phyloP scores from a whole-genome alignment of 23 tunicate genomes.

The Styela plicata region DNA sequence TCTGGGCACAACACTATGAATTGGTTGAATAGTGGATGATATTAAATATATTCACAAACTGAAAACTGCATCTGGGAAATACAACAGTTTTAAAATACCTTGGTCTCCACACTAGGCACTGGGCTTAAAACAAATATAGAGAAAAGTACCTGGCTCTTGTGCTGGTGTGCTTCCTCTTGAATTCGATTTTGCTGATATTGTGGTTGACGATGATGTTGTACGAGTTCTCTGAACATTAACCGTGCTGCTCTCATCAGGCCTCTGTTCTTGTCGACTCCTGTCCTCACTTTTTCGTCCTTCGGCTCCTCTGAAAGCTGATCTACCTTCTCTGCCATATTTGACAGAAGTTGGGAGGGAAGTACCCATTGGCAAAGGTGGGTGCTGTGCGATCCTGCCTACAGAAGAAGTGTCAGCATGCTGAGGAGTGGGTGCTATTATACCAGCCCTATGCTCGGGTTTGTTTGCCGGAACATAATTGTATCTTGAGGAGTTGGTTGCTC shows the following conservation, averaged over 20 bases:
- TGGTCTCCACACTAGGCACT: background rate
- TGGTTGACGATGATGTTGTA: slow-evolving; percentile 20
- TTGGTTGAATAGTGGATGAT: too few relatives aligned
- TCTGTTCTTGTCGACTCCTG: background rate
- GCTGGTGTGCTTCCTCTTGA: slow-evolving; percentile 26
- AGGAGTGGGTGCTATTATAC: slow-evolving; percentile 23
- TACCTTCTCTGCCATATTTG: slow-evolving; percentile 17
- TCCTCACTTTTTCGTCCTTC: background rate
- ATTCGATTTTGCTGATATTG: slow-evolving; percentile 23
- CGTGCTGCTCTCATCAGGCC: background rate
- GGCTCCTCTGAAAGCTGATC: slow-evolving; percentile 27
- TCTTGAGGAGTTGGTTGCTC: slow-evolving; percentile 45
- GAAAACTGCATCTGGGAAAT: background rate
- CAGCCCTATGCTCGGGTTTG: background rate
- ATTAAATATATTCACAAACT: too few relatives aligned
- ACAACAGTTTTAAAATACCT: background rate
- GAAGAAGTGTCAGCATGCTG: slow-evolving; percentile 23
- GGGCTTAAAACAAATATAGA: background rate
- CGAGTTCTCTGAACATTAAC: background rate
- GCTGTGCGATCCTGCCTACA: slow-evolving; percentile 5
- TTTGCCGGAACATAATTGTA: slow-evolving; percentile 18
- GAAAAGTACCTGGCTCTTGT: slow-evolving; percentile 2
- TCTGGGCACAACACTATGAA: too few relatives aligned
- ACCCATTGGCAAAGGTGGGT: background rate
- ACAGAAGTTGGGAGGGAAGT: background rate